Conservation (phyloP, 2,888 invertebrate species). For the Microplitis deprimator region DNA sequence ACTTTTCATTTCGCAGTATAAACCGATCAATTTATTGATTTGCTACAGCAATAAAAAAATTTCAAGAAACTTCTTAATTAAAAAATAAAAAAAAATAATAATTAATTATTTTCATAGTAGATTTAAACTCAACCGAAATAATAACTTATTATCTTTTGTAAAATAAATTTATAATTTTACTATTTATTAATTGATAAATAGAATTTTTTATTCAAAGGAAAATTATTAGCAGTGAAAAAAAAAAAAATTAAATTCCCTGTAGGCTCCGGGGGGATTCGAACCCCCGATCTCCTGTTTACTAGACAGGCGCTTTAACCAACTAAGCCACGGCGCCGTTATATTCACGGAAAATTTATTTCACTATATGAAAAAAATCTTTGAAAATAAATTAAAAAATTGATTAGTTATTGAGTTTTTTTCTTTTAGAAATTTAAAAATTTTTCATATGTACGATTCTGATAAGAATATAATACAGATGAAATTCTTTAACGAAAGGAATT, state of each 20-base stretch:
- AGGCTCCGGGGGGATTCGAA: constrained; percentile 80
- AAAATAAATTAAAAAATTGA: not conserved
- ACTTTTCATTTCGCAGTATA: too few species aligned
- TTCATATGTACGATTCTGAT: not conserved
- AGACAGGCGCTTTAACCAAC: constrained; percentile 85
- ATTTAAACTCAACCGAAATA: too few species aligned
- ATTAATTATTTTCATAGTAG: too few species aligned
- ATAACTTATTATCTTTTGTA: too few species aligned
- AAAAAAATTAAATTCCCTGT: constrained; percentile 35
- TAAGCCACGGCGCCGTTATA: constrained; percentile 78
- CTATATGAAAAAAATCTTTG: not conserved
- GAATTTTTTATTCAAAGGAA: not conserved
- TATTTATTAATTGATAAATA: not conserved
- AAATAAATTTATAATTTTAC: not conserved
- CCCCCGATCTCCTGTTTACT: constrained; percentile 81
- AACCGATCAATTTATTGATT: too few species aligned
- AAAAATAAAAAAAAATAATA: too few species aligned
- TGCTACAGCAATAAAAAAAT: too few species aligned
- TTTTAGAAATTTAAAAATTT: not conserved
- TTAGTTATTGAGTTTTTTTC: not conserved
- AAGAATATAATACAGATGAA: not conserved
- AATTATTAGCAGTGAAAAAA: not conserved
- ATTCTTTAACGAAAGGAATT: not conserved
- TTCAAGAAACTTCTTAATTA: too few species aligned
- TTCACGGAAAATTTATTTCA: constrained; percentile 45